These are phyloP conservation scores for Channa argus DNA, from an alignment of 2,113 vertebrate genomes.

Conservation along the genomic window DNA sequence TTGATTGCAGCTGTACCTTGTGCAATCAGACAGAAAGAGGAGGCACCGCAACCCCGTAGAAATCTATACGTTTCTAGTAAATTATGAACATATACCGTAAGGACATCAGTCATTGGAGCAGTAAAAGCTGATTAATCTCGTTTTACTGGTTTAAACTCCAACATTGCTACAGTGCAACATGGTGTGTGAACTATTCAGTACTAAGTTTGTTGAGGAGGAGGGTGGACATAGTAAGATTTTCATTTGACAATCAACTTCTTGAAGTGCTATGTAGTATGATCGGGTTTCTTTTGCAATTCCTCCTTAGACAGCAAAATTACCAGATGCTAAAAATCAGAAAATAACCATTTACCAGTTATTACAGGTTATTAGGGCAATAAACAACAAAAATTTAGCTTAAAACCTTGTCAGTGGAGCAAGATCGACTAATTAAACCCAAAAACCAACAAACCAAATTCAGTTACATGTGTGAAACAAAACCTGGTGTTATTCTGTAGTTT, in stretches of 20 bases:
- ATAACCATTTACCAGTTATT: background rate
- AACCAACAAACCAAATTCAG: background rate
- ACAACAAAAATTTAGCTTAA: background rate
- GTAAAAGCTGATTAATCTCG: background rate
- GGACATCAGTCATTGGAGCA: background rate
- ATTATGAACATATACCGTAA: background rate
- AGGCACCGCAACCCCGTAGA: background rate
- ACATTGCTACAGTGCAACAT: background rate
- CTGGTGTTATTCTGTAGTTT: background rate
- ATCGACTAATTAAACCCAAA: background rate
- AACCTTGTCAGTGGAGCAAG: background rate
- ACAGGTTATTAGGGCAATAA: background rate
- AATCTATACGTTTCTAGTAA: background rate
- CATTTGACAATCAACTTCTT: too few relatives aligned
- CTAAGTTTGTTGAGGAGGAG: too few relatives aligned
- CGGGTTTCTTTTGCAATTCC: background rate
- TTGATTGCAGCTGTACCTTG: slow-evolving; percentile 3
- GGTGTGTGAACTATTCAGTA: too few relatives aligned
- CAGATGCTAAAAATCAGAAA: background rate
- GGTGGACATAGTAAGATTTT: too few relatives aligned
- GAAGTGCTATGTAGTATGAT: too few relatives aligned
- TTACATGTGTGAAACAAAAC: background rate
- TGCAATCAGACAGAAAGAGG: background rate
- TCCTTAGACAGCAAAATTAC: too few relatives aligned
- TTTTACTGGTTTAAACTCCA: background rate